phyloP scores from a whole-genome alignment of 2,113 vertebrate species.

The Solenodon paradoxus region DNA sequence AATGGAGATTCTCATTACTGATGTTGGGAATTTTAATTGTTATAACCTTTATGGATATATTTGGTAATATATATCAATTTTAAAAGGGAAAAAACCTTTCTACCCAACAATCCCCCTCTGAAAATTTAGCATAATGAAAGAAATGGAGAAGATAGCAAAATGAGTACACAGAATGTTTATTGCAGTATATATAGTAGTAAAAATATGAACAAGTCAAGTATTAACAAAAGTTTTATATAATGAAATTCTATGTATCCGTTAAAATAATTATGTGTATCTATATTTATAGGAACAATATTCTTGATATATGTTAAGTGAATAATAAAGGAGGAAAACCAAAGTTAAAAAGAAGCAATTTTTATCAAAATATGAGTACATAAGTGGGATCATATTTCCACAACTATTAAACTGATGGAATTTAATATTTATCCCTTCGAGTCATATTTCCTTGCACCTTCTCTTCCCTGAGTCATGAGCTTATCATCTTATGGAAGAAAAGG shows the following conservation, averaged over 20 bases:
- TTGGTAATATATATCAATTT: neutral
- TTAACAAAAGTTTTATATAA: neutral
- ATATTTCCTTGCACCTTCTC: neutral
- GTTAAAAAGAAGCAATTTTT: neutral
- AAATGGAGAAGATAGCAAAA: neutral
- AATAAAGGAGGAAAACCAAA: neutral
- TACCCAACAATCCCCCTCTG: neutral
- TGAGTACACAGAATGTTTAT: neutral
- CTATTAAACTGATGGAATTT: neutral
- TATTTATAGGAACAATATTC: neutral
- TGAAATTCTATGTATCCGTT: neutral
- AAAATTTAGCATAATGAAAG: neutral
- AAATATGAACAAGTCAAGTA: neutral
- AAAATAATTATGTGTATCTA: neutral
- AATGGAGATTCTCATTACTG: neutral
- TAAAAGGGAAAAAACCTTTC: neutral
- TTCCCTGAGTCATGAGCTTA: neutral
- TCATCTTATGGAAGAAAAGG: neutral
- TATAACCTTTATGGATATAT: neutral
- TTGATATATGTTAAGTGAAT: neutral
- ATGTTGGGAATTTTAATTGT: neutral
- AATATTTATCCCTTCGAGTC: neutral
- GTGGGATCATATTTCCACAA: neutral
- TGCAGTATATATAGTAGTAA: neutral
- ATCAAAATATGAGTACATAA: neutral